phyloP scores from a whole-genome alignment of 2,888 invertebrate species.

The Diarsia dahlii region DNA sequence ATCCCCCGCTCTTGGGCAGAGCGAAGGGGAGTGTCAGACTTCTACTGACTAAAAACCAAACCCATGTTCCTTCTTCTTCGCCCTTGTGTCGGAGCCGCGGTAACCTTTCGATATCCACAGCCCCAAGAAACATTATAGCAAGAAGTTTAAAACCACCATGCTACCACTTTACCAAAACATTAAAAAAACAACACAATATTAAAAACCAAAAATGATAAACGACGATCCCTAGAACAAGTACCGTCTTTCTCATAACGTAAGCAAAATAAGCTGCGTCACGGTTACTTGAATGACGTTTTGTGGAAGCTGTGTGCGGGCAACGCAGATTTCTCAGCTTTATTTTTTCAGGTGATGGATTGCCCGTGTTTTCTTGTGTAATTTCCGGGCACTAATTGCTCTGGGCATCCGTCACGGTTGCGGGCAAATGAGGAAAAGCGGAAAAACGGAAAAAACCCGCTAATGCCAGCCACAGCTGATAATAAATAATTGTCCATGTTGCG shows the following conservation, averaged over 20 bases:
- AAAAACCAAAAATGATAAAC: constrained; percentile 51
- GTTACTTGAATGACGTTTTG: constrained; percentile 73
- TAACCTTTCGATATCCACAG: no score
- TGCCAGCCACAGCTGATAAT: constrained; percentile 73
- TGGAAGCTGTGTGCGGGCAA: constrained; percentile 76
- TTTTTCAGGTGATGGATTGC: constrained; percentile 89
- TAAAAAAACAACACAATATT: constrained; percentile 27
- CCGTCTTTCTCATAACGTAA: constrained; percentile 51
- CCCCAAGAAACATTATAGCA: no score
- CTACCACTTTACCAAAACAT: background rate
- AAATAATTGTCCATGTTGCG: constrained; percentile 72
- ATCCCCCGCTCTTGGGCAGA: no score
- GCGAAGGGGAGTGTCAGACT: no score
- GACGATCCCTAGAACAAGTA: constrained; percentile 45
- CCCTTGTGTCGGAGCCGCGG: no score
- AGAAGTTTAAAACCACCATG: background rate
- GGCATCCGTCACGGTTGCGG: constrained; percentile 86
- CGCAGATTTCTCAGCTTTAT: constrained; percentile 87
- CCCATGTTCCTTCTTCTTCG: no score
- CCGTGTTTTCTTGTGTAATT: constrained; percentile 89
- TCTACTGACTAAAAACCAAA: no score
- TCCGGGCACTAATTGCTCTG: constrained; percentile 89
- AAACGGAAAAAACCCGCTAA: constrained; percentile 66
- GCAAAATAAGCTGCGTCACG: constrained; percentile 60
- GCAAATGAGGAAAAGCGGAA: constrained; percentile 81